Percentiles rank a stretch among this genome's conserved stretches.
phyloP scores from a whole-genome alignment of 2,888 invertebrate species.

The Drosophila koepferae region DNA sequence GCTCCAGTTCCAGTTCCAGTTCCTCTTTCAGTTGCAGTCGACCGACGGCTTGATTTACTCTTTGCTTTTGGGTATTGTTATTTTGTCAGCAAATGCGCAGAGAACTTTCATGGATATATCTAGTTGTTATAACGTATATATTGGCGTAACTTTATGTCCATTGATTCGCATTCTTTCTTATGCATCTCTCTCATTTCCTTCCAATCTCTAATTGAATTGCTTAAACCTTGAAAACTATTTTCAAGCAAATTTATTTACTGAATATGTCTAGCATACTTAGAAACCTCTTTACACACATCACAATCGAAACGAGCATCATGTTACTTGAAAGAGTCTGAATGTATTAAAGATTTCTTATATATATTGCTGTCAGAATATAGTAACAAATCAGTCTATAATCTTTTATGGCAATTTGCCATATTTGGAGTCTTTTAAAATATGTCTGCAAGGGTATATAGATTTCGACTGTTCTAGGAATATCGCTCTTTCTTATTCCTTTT shows the following conservation, averaged over 20 bases:
- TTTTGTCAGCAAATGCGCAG: not conserved
- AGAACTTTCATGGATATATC: no score
- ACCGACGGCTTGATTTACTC: slow-evolving; percentile 11
- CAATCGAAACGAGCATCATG: no score
- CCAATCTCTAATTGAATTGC: not conserved
- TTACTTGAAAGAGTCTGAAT: not conserved
- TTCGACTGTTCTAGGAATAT: not conserved
- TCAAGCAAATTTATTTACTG: no score
- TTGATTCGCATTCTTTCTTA: not conserved
- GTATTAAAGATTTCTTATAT: not conserved
- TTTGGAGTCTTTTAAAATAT: not conserved
- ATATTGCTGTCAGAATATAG: not conserved
- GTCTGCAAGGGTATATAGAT: not conserved
- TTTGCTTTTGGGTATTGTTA: slow-evolving; percentile 5
- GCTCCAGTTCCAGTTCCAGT: slow-evolving; percentile 24
- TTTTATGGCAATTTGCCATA: not conserved
- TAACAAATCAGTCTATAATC: not conserved
- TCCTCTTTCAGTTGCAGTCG: slow-evolving; percentile 16
- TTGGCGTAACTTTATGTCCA: not conserved
- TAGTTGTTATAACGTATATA: not conserved
- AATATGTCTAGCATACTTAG: no score
- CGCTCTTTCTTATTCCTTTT: slow-evolving; percentile 14
- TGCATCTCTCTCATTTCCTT: not conserved
- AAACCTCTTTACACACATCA: no score
- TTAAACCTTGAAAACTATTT: no score